These are phyloP conservation scores for Samia ricini DNA, from an alignment of 1,140 invertebrate genomes.

Conservation along the genomic window DNA sequence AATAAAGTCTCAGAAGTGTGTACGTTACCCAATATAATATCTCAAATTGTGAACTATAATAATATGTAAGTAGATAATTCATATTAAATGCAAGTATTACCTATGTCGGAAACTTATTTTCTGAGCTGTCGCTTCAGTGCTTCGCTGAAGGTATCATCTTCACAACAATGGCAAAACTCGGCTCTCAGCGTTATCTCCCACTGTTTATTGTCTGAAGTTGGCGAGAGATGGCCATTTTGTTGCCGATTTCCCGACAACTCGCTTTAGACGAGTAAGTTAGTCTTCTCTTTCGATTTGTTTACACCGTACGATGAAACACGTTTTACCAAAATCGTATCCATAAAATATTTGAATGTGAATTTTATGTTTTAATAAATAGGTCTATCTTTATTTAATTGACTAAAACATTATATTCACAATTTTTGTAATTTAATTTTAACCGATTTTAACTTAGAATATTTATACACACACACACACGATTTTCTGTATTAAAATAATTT, in stretches of 20 bases:
- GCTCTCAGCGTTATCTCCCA: constrained; percentile 50
- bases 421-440: too few relatives aligned
- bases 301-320: constrained; percentile 23
- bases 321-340: too few relatives aligned
- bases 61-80: background rate
- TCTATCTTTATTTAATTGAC: too few relatives aligned
- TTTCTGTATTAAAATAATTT: too few relatives aligned
- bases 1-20: too few relatives aligned
- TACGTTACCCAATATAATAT: too few relatives aligned
- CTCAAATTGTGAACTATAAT: background rate
- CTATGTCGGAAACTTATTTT: constrained; percentile 14
- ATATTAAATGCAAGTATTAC: background rate
- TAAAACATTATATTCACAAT: too few relatives aligned
- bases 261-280: constrained; percentile 64
- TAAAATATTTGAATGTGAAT: too few relatives aligned
- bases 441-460: too few relatives aligned
- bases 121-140: constrained; percentile 21
- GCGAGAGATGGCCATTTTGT: constrained; percentile 63
- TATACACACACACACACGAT: too few relatives aligned
- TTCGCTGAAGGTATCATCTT: constrained; percentile 10
- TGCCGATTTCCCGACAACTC: constrained; percentile 57
- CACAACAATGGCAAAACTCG: constrained; percentile 56
- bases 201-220: constrained; percentile 73
- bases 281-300: constrained; percentile 39
- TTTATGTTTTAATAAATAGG: too few relatives aligned